These are phyloP conservation scores for Atopsyche davidsoni DNA, from an alignment of 1,140 invertebrate genomes.

Conservation along the genomic window DNA sequence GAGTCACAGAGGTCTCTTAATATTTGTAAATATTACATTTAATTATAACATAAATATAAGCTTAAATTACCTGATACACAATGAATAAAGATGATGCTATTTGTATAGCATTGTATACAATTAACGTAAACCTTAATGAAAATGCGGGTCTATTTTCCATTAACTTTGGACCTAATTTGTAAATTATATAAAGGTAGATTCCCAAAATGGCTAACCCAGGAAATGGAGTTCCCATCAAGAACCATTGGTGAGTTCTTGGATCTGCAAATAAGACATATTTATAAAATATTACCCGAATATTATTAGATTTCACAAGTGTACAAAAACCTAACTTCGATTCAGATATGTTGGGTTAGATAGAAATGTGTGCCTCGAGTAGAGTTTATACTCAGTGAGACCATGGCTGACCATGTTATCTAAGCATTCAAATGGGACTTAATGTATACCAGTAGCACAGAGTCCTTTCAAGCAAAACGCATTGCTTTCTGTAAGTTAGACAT, in stretches of 20 bases:
- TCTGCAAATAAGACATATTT: conserved; percentile 38
- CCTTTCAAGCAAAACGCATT: too few species aligned
- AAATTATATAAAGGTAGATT: conserved; percentile 57
- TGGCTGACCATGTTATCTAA: too few species aligned
- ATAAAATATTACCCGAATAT: neutral
- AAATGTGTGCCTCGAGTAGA: neutral
- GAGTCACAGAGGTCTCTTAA: neutral
- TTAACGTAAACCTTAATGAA: conserved; percentile 59
- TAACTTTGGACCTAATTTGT: conserved; percentile 52
- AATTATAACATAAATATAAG: conserved; percentile 4
- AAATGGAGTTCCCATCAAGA: conserved; percentile 44
- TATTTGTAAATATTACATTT: neutral
- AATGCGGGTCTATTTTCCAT: conserved; percentile 73
- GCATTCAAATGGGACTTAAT: too few species aligned
- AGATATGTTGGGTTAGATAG: neutral
- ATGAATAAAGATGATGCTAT: conserved; percentile 67
- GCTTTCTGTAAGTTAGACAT: too few species aligned
- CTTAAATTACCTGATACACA: conserved; percentile 61
- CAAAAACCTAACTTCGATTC: too few species aligned
- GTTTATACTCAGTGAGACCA: neutral
- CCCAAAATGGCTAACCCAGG: conserved; percentile 44
- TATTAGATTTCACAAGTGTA: neutral
- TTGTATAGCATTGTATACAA: conserved; percentile 71
- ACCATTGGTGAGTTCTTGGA: conserved; percentile 47
- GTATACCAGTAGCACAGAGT: too few species aligned